Percentiles rank a stretch among this genome's conserved stretches.
These are phyloP conservation scores for Pristionchus entomophagus DNA, from an alignment of 2,888 invertebrate species.

Conservation along the genomic window DNA sequence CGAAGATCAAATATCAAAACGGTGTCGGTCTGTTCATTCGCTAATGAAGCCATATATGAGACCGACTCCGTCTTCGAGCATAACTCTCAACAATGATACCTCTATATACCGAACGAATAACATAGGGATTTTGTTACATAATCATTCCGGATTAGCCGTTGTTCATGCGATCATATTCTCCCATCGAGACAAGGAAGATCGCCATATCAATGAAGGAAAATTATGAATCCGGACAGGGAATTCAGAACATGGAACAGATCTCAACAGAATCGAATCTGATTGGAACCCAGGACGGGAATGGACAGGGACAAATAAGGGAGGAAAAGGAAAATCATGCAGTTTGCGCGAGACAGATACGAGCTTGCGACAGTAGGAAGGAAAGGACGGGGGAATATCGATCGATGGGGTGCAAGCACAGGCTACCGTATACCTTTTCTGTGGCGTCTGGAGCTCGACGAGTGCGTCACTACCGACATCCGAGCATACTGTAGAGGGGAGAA, in stretches of 20 bases:
- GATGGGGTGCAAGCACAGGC: not conserved
- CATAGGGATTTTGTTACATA: too few relatives aligned
- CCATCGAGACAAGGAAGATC: too few relatives aligned
- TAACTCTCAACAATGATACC: too few relatives aligned
- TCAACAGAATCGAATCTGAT: not conserved
- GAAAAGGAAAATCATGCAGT: not conserved
- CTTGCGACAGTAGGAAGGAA: not conserved
- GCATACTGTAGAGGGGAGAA: slow-evolving; percentile 40
- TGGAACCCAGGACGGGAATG: not conserved
- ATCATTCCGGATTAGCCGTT: too few relatives aligned
- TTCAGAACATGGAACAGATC: not conserved
- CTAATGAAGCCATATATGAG: not conserved
- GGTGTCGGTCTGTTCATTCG: not conserved
- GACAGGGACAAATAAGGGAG: not conserved
- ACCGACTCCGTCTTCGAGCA: not conserved
- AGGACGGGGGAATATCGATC: not conserved
- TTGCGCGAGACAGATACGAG: not conserved
- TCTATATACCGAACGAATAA: too few relatives aligned
- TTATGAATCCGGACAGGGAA: not conserved
- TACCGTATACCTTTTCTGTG: slow-evolving; percentile 46
- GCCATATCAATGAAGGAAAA: too few relatives aligned
- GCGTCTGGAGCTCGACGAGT: slow-evolving; percentile 26
- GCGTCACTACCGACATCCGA: slow-evolving; percentile 45
- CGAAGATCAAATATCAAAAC: not conserved
- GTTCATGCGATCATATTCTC: too few relatives aligned